Evolutionary conservation across 2,888 invertebrate species (phyloP).

Genomic region (Drosophila algonquin): DNA sequence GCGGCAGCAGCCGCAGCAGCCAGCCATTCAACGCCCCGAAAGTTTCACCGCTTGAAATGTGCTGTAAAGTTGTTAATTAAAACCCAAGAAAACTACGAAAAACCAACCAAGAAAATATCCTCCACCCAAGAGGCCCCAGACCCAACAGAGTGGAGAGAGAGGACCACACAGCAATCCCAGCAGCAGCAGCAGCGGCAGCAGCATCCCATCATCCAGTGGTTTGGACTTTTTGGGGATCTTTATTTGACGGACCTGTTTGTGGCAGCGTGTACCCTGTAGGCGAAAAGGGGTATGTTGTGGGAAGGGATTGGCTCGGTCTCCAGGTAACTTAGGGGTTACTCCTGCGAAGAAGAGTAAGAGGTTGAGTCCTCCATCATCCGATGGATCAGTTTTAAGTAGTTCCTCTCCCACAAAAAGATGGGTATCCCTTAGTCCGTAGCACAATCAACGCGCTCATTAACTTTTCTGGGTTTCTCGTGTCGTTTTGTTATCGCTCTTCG

Average conservation of each 20-base stretch:
- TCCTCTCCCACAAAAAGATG: background rate
- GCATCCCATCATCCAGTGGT: constrained; percentile 1
- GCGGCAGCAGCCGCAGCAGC: background rate
- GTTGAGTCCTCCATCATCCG: too few species aligned
- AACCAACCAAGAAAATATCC: constrained; percentile 34
- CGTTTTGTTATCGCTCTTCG: constrained; percentile 32
- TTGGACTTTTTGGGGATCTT: constrained; percentile 38
- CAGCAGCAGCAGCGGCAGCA: constrained; percentile 20
- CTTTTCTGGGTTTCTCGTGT: constrained; percentile 10
- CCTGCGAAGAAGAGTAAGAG: too few species aligned
- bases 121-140: constrained; percentile 43
- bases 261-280: background rate
- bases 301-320: too few species aligned
- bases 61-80: constrained; percentile 79
- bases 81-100: constrained; percentile 60
- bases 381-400: too few species aligned
- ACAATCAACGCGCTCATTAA: fast-evolving
- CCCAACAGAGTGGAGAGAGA: constrained; percentile 25
- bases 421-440: background rate
- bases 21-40: constrained; percentile 54
- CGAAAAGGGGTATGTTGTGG: too few species aligned
- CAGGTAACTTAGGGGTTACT: too few species aligned
- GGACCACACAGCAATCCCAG: constrained; percentile 50
- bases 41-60: constrained; percentile 75
- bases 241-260: constrained; percentile 36